A percentile compares a stretch with the other conserved stretches of the same genome.
phyloP scores from a whole-genome alignment of 2,113 vertebrate species.

The Perca fluviatilis region DNA sequence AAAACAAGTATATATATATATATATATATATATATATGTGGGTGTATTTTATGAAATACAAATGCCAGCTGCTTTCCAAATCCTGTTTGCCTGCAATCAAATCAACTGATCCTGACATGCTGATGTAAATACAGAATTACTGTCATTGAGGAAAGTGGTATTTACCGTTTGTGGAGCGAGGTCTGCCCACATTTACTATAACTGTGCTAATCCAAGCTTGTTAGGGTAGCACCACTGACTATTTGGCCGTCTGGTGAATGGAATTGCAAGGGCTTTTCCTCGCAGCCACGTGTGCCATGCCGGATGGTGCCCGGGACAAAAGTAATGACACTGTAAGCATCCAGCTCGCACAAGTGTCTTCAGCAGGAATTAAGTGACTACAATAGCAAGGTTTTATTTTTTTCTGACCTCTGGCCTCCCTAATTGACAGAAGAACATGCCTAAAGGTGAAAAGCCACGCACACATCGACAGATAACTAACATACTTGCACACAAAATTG shows the following conservation, averaged over 20 bases:
- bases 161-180: constrained; percentile 46
- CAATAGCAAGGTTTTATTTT: neutral
- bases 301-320: neutral
- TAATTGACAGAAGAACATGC: neutral
- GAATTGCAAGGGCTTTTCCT: neutral
- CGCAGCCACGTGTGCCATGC: neutral
- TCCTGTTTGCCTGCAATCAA: constrained; percentile 64
- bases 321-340: neutral
- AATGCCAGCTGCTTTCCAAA: constrained; percentile 52
- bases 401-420: neutral
- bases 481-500: neutral
- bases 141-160: constrained; percentile 50
- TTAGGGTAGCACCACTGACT: constrained; percentile 14
- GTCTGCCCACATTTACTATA: constrained; percentile 38
- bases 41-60: constrained; percentile 36
- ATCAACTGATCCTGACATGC: constrained; percentile 46
- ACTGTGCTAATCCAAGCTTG: constrained; percentile 52
- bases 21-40: neutral
- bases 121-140: constrained; percentile 50
- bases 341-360: neutral
- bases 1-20: neutral
- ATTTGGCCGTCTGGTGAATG: neutral
- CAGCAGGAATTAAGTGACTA: neutral
- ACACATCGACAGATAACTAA: neutral
- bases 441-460: neutral